Conservation (phyloP, 2,797 vertebrate species). For the Allobates femoralis region DNA sequence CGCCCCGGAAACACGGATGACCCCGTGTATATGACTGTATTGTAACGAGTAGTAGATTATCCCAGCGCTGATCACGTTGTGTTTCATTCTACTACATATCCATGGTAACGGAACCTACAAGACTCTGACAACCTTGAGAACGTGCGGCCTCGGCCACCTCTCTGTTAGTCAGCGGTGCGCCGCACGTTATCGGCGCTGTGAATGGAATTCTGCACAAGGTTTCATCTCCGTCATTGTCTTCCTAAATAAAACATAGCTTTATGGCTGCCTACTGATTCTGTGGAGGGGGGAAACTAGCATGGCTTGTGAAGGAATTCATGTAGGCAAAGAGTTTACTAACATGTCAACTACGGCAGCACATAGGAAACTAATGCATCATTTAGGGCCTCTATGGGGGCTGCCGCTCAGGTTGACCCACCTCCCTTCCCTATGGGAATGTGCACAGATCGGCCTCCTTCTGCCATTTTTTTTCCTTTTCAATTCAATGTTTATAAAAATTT, state of each 20-base stretch:
- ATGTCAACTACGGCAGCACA: neutral
- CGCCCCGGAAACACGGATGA: neutral
- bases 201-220: neutral
- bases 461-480: no score
- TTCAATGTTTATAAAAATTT: no score
- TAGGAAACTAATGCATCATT: neutral
- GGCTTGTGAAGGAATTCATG: neutral
- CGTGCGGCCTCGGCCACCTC: neutral
- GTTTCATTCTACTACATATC: slow-evolving; percentile 16
- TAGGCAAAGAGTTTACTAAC: neutral
- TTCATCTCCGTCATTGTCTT: neutral
- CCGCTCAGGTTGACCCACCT: neutral
- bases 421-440: no score
- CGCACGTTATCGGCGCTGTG: neutral
- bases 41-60: neutral
- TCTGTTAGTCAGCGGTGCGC: neutral
- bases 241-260: neutral
- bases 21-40: neutral
- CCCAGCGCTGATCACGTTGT: neutral
- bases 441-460: no score
- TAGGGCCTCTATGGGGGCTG: neutral
- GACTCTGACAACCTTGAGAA: slow-evolving; percentile 30
- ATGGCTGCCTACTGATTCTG: neutral
- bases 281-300: neutral
- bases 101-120: slow-evolving; percentile 29